phyloP scores from a whole-genome alignment of 2,888 invertebrate species.

The Dicycla oo region DNA sequence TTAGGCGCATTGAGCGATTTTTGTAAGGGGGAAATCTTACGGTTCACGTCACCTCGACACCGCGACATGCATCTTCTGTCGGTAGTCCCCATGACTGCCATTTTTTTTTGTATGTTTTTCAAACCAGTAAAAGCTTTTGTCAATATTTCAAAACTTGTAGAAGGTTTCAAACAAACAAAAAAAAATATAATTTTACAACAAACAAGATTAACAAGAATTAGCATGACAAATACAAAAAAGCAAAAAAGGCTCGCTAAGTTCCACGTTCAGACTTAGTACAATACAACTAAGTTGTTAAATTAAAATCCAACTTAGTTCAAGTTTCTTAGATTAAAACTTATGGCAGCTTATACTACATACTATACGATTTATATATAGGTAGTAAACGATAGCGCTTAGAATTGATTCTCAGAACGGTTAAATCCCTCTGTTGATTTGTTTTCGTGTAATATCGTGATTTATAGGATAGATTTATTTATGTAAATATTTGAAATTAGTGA shows the following conservation, averaged over 20 bases:
- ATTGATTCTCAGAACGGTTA: neutral
- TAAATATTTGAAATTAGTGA: neutral
- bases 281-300: slow-evolving; percentile 20
- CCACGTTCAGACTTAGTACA: neutral
- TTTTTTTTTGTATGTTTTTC: neutral
- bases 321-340: slow-evolving; percentile 8
- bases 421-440: neutral
- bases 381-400: neutral
- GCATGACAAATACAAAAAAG: neutral
- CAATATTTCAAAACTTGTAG: neutral
- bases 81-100: no score
- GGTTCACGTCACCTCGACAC: no score
- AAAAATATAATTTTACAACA: neutral
- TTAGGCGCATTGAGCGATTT: no score
- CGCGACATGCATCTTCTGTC: no score
- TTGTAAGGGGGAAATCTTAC: no score
- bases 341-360: neutral
- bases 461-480: neutral
- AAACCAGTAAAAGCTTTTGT: neutral
- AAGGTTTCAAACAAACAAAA: neutral
- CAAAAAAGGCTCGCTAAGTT: slow-evolving; percentile 1
- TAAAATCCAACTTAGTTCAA: slow-evolving; percentile 9
- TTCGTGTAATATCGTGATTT: neutral
- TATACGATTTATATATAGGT: no score
- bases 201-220: neutral